Evolutionary conservation across 1,140 invertebrate genomes (phyloP), one percentile per base, ranked within the genome.

Genomic region (Saccostrea echinata): DNA sequence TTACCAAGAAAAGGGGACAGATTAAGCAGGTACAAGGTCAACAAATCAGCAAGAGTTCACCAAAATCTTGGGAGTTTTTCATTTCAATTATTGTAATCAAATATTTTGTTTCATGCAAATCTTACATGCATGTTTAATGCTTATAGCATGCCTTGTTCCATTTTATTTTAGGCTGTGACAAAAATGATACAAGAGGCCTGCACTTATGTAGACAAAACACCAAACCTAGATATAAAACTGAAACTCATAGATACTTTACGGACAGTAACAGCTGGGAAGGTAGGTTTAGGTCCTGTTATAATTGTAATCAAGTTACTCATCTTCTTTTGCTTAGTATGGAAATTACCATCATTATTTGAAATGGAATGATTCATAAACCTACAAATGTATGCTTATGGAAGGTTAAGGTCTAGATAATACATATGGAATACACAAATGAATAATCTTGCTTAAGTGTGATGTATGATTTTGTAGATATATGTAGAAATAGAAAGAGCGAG

Each of bases 161-260:
- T 64, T 84, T 52, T 71, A 24, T 88, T 93, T 68, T 91, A 96
- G 94, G 98, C 99, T 21, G 98, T 99, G 1, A 98, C 98, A 0
- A 99, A 99, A 95, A 99, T 99, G 99, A 98, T 99, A 3, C 98
- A 99, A 94, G 98, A 99, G 95, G 98, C 94, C 92, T 98, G 96
- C 93, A 97, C 96, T 84, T 99, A 99, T 95, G 97, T 99, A 8
- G 98, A 99, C 90, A 97, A 99, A 95, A 98, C 98, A 52, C 97
- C 98, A 8, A 98, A 98, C 94, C 61, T 92, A 81, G 98, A 98
- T 91, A 97, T 97, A 0, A 98, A 98, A 95, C 96, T 99, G 13
- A 98, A 98, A 94, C 96, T 99, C 0, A 99, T 99, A 93, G 98
- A 99, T 94, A 99, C 99, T 0, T 95, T 99, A 33, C 96, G 98